Conservation (phyloP, 2,888 invertebrate species). For the Hypolimnas misippus region DNA sequence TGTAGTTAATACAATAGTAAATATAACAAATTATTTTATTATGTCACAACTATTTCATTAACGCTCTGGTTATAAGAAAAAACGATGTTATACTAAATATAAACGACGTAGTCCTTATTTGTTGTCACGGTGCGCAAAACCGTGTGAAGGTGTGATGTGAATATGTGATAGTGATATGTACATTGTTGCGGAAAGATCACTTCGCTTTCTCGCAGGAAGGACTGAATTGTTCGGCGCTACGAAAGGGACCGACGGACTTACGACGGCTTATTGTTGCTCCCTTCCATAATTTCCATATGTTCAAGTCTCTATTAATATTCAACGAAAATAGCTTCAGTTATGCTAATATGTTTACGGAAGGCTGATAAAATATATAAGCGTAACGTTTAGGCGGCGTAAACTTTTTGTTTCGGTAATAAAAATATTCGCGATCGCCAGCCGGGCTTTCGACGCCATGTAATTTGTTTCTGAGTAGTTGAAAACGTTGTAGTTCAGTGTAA, state of each 20-base stretch:
- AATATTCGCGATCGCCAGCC: slow-evolving; percentile 54
- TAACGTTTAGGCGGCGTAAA: slow-evolving; percentile 46
- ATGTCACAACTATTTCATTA: slow-evolving; percentile 10
- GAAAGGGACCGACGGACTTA: slow-evolving; percentile 17
- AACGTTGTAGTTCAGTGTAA: slow-evolving; percentile 63
- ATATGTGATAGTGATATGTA: not conserved
- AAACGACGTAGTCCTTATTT: not conserved
- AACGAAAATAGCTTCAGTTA: slow-evolving; percentile 50
- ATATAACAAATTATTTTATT: too few species aligned
- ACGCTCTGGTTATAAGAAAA: too few species aligned
- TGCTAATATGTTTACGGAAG: slow-evolving; percentile 34
- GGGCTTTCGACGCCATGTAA: slow-evolving; percentile 58
- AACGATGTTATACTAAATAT: not conserved
- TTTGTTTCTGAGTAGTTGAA: slow-evolving; percentile 62
- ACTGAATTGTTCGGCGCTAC: slow-evolving; percentile 14
- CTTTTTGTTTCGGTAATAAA: slow-evolving; percentile 60
- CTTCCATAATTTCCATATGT: slow-evolving; percentile 47
- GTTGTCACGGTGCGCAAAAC: not conserved
- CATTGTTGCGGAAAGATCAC: slow-evolving; percentile 9
- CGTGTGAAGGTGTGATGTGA: too few species aligned
- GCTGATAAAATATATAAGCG: slow-evolving; percentile 36
- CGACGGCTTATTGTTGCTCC: slow-evolving; percentile 14
- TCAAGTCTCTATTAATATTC: slow-evolving; percentile 56
- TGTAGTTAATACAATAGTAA: too few species aligned
- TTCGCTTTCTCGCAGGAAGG: slow-evolving; percentile 14